Evolutionary conservation across 2,888 invertebrate species (phyloP), one percentile per base, ranked within the genome.

Genomic region (Sepiola atlantica): DNA sequence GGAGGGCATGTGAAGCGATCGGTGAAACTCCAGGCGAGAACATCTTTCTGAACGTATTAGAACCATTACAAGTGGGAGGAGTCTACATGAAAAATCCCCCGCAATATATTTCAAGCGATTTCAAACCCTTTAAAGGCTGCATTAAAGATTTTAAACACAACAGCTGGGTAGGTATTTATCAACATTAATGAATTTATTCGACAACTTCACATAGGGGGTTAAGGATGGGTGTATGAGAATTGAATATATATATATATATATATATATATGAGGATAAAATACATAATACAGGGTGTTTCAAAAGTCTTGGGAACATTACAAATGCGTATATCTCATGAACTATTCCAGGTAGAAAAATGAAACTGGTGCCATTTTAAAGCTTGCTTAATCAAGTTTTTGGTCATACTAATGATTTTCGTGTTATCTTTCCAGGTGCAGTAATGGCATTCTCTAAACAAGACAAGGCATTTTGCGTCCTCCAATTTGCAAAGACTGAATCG

Each of bases 131-230:
- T 97, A 98, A 99, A 97, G 99, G 99, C 24, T 99, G 99, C 97
- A 98, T 99, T 95, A 98, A 99, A 96, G 99, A 99, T 97, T 98
- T 99, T 94, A 98, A 99, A 96, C 99, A 99, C 97, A 99, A 99
- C 97, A 99, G 99, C 96, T 97, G 97, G 97, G 97, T 97, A 95
- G 95, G 96, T 91, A n/a, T 92, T 16, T 35, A 14, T n/a, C n/a
- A 20, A 20, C 18, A 45, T 12, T n/a, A n/a, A n/a, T n/a, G n/a
- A n/a, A n/a, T n/a, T 90, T 90, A 12, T 91, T 54, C 55, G 18
- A 35, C 10, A 55, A 35, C 61, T 28, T 45, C 14, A 12, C 3
- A 1, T 94, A 24, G 14, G 90, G 24, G 90, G 24, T 6, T 90
- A 4, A 16, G 55, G 18, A 16, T 16, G 12, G 16, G 18, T 90